Evolutionary conservation across 2,797 vertebrate species (phyloP), one percentile per base, ranked within the genome.

Genomic region (Spondyliosoma cantharus): DNA sequence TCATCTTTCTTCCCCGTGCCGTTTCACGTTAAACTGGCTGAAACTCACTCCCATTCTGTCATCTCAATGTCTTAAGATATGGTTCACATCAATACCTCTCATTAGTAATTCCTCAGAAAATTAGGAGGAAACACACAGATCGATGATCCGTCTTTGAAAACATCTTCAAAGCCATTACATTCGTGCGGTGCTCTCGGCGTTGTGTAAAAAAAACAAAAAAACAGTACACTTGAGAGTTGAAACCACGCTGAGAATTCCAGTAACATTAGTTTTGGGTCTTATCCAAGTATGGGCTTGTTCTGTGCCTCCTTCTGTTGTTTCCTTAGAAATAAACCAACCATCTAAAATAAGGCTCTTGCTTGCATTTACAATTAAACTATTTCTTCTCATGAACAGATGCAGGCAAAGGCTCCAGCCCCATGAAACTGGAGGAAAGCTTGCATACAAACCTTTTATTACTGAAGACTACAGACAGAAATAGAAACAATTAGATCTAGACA

Each of bases 281-380:
- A n/a, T 79, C 74, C 82, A 75, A 80, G 29, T 43, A 50, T 27
- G 42, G 49, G 48, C 42, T 53, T 73, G 15, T 43, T 71, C 64
- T 69, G 58, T 60, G 15, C 52, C 45, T 57, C 53, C 22, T 24
- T 60, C 25, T 32, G 57, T 59, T 76, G 49, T 78, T 66, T 76
- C 46, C 25, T 74, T 17, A 74, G 70, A 85, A 74, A 43, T 25
- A 52, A 66, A 27, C 32, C 14, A 76, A 22, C 9, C 73, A 71
- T 63, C 71, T 71, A 4, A 87, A 87, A 48, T 82, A 50, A 25
- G 16, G 74, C 27, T 62, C 52, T 63, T 43, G 82, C 83, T 78
- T 73, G 29, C 62, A 73, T 73, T 71, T 32, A 57, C 20, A 78
- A 76, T n/a, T 53, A 66, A 77, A 67, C 62, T 60, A 54, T 57